Base-by-base conservation (phyloP, 53 echinoderm and acorn worm species). In the Holothuria scabra region DNA sequence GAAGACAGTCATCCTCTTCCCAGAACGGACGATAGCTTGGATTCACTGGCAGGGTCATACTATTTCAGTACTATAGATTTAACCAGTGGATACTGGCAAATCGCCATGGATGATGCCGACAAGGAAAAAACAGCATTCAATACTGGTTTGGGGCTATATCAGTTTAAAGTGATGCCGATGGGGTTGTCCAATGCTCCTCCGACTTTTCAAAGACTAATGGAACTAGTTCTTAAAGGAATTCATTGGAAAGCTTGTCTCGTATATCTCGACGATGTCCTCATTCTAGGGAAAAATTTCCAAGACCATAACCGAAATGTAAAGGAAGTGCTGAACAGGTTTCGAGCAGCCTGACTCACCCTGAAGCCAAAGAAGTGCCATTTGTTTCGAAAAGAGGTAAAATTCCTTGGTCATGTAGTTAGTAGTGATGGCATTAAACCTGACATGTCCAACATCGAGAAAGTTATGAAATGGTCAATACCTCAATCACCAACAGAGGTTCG, bases 181-280 rank as follows among this genome's bases (percentile, higher is more conserved):
- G 87, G 84, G 24, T 64, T 76, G 0, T 41, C 61, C 5, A 86
- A 80, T 58, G 87, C 87, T 24, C 78, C 83, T 0, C 82, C 90
- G 2, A 94, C 94, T 2, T 94, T 91, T 52, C 86, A 88, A 31
- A 66, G 89, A 0, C 68, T 94, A 0, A 91, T 94, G 94, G 83
- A 91, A 38, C 76, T 74, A 41, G 67, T 94, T 9, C 46, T 93
- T 1, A 74, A 60, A 59, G 88, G 86, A n/a, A 30, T 91, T 6
- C 86, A 86, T 26, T 87, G 89, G 86, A 78, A 67, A 9, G 71
- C 88, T 26, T 79, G 79, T 56, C 62, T 88, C 4, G 84, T 91
- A 0, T 91, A 94, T 32, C 69, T 94, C 1, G 91, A 91, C 59
- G 94, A 91, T 44, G 74, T 89, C 24, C 81, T 94, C 24, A 74